Base-by-base conservation (phyloP, 2,888 invertebrate species). In the Protodeltote pygarga region DNA sequence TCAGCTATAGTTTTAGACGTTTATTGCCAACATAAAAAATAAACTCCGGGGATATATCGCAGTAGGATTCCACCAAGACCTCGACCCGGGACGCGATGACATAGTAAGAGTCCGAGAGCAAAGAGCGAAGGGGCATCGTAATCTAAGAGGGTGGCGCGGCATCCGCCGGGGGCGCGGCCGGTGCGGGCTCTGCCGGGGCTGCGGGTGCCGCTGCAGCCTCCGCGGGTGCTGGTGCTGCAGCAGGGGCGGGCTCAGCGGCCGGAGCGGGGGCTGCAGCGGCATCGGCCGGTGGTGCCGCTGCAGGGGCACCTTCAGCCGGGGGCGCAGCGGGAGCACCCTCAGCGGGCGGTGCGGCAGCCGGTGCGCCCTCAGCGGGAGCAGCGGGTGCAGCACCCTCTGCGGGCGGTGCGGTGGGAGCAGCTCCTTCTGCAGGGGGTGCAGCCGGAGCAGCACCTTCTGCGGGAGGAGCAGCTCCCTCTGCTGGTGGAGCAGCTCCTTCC, bases 1-100 rank as follows among this genome's bases (percentile, higher is more conserved):
- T 89, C 90, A 90, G 90, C 90, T 90, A 90, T 85, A 73, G 78
- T 78, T 79, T 63, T 57, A 48, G 51, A 64, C 61, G 53, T 85
- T 86, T 85, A 82, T 81, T 85, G 72, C 69, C 63, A 81, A 70
- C 45, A 75, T 83, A 79, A 75, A 85, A 84, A 79, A 78, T 60
- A 70, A 64, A 62, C 57, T 70, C 45, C 34, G 40, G 44, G 41
- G 37, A 31, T 35, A 39, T 44, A 20, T 39, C 51, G 65, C 65
- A 64, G 61, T 52, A 58, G 9, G 25, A 48, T 52, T 47, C 40
- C 47, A 44, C 47, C 59, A 50, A 51, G 61, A 51, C 57, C 48
- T 39, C 64, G 64, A 55, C 48, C 40, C 37, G 47, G 47, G 19
- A 27, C 57, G 57, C 63, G 46, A 45, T 34, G 17, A 29, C 16